A percentile compares a stretch with the other conserved stretches of the same genome.
Evolutionary conservation across 1,140 invertebrate species (phyloP).

Genomic region (Brachionus plicatilis): DNA sequence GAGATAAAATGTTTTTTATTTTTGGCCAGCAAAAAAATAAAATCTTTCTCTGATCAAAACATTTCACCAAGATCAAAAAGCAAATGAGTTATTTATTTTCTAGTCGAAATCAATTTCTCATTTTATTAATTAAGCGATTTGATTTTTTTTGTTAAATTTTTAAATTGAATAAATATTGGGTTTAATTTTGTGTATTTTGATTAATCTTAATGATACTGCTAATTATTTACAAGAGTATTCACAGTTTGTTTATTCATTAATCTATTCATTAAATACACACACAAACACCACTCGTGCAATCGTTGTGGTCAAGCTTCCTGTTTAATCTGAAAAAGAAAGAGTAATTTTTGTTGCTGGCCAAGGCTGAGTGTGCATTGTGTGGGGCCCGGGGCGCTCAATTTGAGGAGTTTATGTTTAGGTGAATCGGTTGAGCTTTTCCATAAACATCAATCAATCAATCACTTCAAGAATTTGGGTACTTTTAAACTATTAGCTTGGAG

Average conservation of each 20-base stretch:
- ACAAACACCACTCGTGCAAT: not conserved
- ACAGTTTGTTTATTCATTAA: not conserved
- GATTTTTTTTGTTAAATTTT: not conserved
- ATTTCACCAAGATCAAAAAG: not conserved
- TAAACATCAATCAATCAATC: not conserved
- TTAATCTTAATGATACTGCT: constrained; percentile 19
- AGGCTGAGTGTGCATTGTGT: not conserved
- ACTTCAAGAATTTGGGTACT: not conserved
- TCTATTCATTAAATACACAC: not conserved
- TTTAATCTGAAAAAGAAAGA: too few relatives aligned
- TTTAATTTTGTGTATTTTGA: constrained; percentile 5
- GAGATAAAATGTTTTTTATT: not conserved
- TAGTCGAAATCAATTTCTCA: not conserved
- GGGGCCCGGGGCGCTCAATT: not conserved
- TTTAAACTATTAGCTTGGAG: not conserved
- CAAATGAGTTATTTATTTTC: not conserved
- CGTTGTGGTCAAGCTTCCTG: not conserved
- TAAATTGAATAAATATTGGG: not conserved
- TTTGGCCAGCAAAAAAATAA: not conserved
- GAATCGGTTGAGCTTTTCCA: not conserved
- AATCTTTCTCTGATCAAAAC: not conserved
- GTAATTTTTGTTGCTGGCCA: too few relatives aligned
- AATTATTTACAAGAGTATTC: constrained; percentile 3
- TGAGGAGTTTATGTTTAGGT: not conserved
- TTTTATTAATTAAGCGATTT: constrained; percentile 18